phyloP scores from a whole-genome alignment of 2,113 vertebrate species.

The Microtus oregoni region DNA sequence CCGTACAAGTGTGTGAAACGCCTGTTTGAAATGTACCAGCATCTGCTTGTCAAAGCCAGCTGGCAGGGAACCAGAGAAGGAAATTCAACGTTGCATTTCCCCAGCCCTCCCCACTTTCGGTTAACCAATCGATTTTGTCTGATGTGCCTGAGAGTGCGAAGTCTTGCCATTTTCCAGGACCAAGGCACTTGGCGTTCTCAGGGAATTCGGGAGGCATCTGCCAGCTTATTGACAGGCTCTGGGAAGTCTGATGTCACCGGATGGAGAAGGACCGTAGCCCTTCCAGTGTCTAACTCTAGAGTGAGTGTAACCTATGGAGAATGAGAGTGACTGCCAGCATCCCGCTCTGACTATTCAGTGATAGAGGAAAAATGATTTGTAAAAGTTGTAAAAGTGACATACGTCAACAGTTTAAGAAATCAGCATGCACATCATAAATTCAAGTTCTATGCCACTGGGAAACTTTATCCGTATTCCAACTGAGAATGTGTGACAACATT shows the following conservation, averaged over 20 bases:
- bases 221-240: not conserved
- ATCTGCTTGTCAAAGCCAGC: constrained; percentile 32
- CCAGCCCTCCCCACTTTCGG: not conserved
- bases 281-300: not conserved
- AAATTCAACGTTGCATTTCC: constrained; percentile 61
- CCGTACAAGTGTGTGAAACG: constrained; percentile 30
- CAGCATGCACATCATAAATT: not conserved
- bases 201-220: constrained; percentile 19
- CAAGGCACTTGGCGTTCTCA: not conserved
- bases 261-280: not conserved
- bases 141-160: not conserved
- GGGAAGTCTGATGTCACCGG: not conserved
- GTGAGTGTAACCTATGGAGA: not conserved
- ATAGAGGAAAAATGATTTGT: not conserved
- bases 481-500: not conserved
- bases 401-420: not conserved
- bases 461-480: not conserved
- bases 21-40: constrained; percentile 67
- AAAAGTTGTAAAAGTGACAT: not conserved
- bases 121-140: constrained; percentile 6
- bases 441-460: not conserved
- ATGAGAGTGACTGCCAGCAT: not conserved
- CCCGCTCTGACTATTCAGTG: not conserved
- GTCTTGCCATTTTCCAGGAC: not conserved
- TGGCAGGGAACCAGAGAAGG: constrained; percentile 51